phyloP scores from a whole-genome alignment of 2,888 invertebrate genomes.

The Cerceris rybyensis region DNA sequence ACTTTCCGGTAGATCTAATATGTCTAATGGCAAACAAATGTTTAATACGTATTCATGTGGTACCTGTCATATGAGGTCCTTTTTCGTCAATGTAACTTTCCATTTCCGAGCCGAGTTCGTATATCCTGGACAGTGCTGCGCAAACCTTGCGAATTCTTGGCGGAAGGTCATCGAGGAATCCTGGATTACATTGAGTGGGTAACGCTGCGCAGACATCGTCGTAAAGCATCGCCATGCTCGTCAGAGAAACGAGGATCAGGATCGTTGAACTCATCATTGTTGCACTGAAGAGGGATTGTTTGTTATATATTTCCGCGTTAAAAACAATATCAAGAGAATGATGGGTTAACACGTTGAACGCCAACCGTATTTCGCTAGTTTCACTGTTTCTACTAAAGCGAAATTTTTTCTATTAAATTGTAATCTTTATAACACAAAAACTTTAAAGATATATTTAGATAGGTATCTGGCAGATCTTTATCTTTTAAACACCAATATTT shows the following conservation, averaged over 20 bases:
- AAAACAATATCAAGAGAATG: no score
- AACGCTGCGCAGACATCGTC: slow-evolving; percentile 80
- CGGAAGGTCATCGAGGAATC: slow-evolving; percentile 85
- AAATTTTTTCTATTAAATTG: no score
- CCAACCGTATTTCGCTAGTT: no score
- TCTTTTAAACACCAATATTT: no score
- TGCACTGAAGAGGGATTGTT: neutral
- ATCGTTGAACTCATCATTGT: slow-evolving; percentile 46
- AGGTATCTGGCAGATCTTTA: no score
- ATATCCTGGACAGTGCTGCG: slow-evolving; percentile 86
- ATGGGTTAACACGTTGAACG: no score
- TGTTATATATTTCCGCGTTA: neutral
- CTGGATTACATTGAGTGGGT: slow-evolving; percentile 85
- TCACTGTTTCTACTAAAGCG: no score
- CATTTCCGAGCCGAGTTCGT: slow-evolving; percentile 85
- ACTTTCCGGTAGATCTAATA: no score
- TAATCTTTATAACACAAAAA: no score
- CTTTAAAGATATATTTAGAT: no score
- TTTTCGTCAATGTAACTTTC: slow-evolving; percentile 84
- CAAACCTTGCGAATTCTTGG: slow-evolving; percentile 86
- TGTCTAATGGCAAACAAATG: neutral
- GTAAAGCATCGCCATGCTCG: slow-evolving; percentile 71
- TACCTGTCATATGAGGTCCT: slow-evolving; percentile 76
- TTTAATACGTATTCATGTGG: neutral
- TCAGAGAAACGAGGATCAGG: slow-evolving; percentile 55